Evolutionary conservation across 2,113 vertebrate species (phyloP).

Genomic region (Peromyscus polionotus): DNA sequence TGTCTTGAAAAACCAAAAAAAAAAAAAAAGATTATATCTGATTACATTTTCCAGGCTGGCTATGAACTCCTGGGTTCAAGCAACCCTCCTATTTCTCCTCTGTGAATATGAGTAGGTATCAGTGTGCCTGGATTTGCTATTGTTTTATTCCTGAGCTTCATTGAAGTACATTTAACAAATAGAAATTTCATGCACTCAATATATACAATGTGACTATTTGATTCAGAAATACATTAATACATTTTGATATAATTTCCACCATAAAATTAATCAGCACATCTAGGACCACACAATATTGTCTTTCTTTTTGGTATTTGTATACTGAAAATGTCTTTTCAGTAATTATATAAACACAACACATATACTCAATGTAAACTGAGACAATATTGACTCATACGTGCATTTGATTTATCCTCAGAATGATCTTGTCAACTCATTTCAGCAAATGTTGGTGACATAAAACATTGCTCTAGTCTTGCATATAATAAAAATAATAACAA

Average conservation of each 20-base stretch:
- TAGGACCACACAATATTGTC: background rate
- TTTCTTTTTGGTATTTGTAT: background rate
- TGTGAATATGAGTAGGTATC: background rate
- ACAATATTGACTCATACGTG: background rate
- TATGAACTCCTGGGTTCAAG: background rate
- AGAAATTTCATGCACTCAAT: background rate
- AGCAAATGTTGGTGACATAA: background rate
- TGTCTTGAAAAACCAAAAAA: no score
- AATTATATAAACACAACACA: background rate
- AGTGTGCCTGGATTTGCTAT: background rate
- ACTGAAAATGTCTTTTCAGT: background rate
- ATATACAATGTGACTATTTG: background rate
- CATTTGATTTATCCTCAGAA: slow-evolving; percentile 36
- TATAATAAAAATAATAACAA: background rate
- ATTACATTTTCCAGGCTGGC: background rate
- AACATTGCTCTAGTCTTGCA: background rate
- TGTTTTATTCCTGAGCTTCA: background rate
- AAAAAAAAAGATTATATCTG: background rate
- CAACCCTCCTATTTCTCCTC: background rate
- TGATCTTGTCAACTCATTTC: slow-evolving; percentile 8
- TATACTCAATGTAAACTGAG: background rate
- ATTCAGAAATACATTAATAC: background rate
- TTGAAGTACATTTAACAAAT: background rate
- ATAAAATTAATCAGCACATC: background rate
- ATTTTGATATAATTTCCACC: background rate